phyloP scores from a whole-genome alignment of 2,888 invertebrate species.

The Platerodrilus igneus region DNA sequence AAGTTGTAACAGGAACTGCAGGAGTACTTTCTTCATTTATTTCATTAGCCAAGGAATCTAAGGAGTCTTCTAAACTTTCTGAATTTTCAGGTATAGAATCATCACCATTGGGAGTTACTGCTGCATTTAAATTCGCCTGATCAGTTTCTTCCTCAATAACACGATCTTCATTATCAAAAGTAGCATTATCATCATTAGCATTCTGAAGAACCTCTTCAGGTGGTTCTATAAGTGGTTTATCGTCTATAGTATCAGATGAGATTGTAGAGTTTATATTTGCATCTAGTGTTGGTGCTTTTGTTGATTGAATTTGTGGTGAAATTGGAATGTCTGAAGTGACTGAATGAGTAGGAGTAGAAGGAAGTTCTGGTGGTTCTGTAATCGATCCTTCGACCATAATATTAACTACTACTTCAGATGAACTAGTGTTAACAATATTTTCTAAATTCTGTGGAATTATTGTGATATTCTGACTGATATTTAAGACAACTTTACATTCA shows the following conservation, averaged over 20 bases:
- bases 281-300: constrained; percentile 41
- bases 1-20: constrained; percentile 40
- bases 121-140: constrained; percentile 14
- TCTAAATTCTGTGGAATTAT: constrained; percentile 11
- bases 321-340: constrained; percentile 18
- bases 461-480: constrained; percentile 49
- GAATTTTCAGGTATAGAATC: constrained; percentile 30
- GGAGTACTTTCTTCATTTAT: constrained; percentile 53
- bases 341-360: not conserved
- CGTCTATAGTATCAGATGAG: constrained; percentile 24
- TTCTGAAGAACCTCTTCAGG: too few species aligned
- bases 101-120: too few species aligned
- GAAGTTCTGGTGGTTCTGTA: not conserved
- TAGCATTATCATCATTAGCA: too few species aligned
- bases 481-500: constrained; percentile 62
- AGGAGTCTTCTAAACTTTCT: constrained; percentile 46
- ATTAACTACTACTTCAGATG: not conserved
- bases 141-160: constrained; percentile 7
- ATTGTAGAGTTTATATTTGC: constrained; percentile 26
- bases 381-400: not conserved
- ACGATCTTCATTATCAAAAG: constrained; percentile 27
- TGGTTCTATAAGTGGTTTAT: too few species aligned
- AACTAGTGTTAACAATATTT: constrained; percentile 11
- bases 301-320: constrained; percentile 45
- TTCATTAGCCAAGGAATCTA: constrained; percentile 54